These are phyloP conservation scores for Leptoclinus maculatus DNA, from an alignment of 2,797 vertebrate species.

Conservation along the genomic window DNA sequence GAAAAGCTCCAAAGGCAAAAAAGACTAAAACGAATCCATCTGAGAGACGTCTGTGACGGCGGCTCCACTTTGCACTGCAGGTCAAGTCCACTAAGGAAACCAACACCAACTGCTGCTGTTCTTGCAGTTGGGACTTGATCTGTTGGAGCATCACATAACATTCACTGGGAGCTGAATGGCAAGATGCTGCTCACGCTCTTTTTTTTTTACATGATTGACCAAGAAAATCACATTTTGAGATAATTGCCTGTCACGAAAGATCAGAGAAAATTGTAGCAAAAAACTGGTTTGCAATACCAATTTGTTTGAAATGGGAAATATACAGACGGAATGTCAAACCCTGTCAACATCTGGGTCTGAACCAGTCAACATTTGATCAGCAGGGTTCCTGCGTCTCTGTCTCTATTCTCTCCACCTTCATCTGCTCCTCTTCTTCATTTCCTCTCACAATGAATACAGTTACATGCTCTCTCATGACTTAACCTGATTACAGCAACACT, in stretches of 20 bases:
- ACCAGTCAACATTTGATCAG: conserved; percentile 12
- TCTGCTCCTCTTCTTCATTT: conserved; percentile 9
- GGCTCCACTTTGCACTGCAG: conserved; percentile 4
- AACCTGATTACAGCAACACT: conserved; percentile 47
- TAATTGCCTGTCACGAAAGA: conserved; percentile 18
- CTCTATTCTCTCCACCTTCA: conserved; percentile 16
- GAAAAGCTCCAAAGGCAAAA: conserved; percentile 47
- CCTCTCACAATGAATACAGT: conserved; percentile 18
- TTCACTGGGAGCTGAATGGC: background rate
- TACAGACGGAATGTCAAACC: background rate
- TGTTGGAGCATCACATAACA: background rate
- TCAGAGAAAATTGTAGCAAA: background rate
- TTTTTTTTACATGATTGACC: background rate
- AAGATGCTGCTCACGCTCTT: background rate
- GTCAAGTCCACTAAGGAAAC: conserved; percentile 7
- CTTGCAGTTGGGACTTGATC: background rate
- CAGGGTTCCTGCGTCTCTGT: background rate
- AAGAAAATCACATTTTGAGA: conserved; percentile 1
- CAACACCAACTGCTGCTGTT: background rate
- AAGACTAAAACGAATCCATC: conserved; percentile 28
- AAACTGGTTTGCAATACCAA: background rate
- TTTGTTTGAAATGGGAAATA: conserved; percentile 6
- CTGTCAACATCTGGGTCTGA: background rate
- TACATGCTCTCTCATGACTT: conserved; percentile 28
- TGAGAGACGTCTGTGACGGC: conserved; percentile 5